phyloP scores from a whole-genome alignment of 2,888 invertebrate species.

The Anoplius nigerrimus region DNA sequence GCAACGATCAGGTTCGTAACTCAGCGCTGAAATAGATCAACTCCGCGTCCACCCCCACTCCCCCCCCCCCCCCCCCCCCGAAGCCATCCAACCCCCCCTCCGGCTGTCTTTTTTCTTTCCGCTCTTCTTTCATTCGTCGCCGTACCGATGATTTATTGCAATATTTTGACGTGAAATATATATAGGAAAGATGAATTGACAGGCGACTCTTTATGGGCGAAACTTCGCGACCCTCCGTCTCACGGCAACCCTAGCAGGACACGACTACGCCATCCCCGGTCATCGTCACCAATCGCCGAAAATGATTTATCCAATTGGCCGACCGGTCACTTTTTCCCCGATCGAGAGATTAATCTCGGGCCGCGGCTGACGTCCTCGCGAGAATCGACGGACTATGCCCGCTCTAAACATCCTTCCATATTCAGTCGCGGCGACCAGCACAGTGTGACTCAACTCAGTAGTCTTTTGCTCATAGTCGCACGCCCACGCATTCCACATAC shows the following conservation, averaged over 20 bases:
- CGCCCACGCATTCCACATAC: too few relatives aligned
- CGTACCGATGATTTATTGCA: constrained; percentile 72
- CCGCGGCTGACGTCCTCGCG: neutral
- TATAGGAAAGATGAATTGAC: constrained; percentile 72
- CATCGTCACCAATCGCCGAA: too few relatives aligned
- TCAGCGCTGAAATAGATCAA: constrained; percentile 21
- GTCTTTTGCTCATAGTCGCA: too few relatives aligned
- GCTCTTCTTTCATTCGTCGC: constrained; percentile 55
- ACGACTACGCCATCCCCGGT: constrained; percentile 37
- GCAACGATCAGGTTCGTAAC: constrained; percentile 57
- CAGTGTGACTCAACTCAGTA: too few relatives aligned
- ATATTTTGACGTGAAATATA: constrained; percentile 73
- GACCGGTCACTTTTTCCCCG: constrained; percentile 54
- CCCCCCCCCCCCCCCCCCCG: neutral
- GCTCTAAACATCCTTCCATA: too few relatives aligned
- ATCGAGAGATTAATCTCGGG: constrained; percentile 55
- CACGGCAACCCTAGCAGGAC: constrained; percentile 29
- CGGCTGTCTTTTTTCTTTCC: constrained; percentile 24
- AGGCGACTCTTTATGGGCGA: constrained; percentile 67
- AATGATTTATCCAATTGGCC: constrained; percentile 1
- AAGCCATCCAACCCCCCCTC: constrained; percentile 30
- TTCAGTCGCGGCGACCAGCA: too few relatives aligned
- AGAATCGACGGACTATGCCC: neutral
- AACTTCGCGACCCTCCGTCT: constrained; percentile 66
- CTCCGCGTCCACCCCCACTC: neutral